These are phyloP conservation scores for Chalcis sispes DNA, from an alignment of 2,888 invertebrate genomes.

Conservation along the genomic window DNA sequence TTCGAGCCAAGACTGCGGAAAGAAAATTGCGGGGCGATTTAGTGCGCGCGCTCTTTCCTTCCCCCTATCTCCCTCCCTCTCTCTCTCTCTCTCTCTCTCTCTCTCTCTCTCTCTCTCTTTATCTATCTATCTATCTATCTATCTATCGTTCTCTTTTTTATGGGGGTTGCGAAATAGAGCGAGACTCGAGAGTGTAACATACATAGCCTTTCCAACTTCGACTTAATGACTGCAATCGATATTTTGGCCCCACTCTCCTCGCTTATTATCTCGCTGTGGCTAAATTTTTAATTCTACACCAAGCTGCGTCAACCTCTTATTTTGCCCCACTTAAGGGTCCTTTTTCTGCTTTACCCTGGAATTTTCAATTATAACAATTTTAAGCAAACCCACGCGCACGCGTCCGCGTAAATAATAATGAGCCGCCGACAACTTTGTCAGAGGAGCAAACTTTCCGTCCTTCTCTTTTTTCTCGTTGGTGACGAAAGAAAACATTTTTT, in stretches of 20 bases:
- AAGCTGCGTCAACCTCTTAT: slow-evolving; percentile 32
- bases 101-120: neutral
- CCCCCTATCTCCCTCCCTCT: neutral
- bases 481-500: slow-evolving; percentile 3
- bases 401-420: no score
- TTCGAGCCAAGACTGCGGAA: slow-evolving; percentile 48
- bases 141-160: no score
- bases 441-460: neutral
- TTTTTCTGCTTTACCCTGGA: slow-evolving; percentile 34
- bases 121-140: no score
- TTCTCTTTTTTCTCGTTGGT: neutral
- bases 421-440: neutral
- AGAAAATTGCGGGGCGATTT: slow-evolving; percentile 73
- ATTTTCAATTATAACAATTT: slow-evolving; percentile 56
- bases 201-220: slow-evolving; percentile 52
- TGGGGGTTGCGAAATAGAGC: slow-evolving; percentile 11
- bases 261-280: slow-evolving; percentile 42
- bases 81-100: slow-evolving; percentile 1
- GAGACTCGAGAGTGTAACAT: slow-evolving; percentile 15
- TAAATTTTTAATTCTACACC: slow-evolving; percentile 54
- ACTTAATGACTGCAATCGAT: slow-evolving; percentile 55
- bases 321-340: slow-evolving; percentile 36
- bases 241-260: slow-evolving; percentile 28
- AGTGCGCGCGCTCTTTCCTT: slow-evolving; percentile 54
- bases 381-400: neutral